A percentile compares a stretch with the other conserved stretches of the same genome.
These are phyloP conservation scores for Megalopta genalis DNA, from an alignment of 1,140 invertebrate species.

Conservation along the genomic window DNA sequence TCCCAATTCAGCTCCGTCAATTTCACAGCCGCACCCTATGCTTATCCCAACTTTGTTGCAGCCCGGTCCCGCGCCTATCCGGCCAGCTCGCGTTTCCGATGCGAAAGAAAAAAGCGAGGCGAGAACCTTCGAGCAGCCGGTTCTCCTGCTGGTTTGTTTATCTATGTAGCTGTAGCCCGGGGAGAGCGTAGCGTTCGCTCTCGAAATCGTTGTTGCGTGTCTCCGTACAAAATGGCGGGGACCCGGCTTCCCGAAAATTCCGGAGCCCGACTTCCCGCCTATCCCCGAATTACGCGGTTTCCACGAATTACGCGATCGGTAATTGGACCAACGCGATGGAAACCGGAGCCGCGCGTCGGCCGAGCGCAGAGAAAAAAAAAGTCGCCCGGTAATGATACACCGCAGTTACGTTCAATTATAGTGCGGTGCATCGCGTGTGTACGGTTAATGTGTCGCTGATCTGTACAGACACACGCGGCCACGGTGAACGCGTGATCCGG, in stretches of 20 bases:
- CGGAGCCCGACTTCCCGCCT: neutral
- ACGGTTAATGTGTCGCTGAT: conserved; percentile 60
- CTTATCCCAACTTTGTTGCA: conserved; percentile 59
- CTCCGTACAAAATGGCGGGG: conserved; percentile 18
- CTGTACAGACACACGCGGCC: conserved; percentile 6
- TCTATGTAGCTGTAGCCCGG: conserved; percentile 7
- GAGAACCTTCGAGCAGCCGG: neutral
- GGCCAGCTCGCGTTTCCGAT: conserved; percentile 4
- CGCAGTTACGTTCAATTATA: conserved; percentile 61
- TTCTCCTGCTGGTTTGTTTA: conserved; percentile 42
- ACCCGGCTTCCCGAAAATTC: conserved; percentile 55
- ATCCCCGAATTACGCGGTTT: conserved; percentile 9
- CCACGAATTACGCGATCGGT: conserved; percentile 47
- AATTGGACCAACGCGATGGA: conserved; percentile 20
- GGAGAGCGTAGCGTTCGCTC: conserved; percentile 14
- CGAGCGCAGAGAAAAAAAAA: conserved; percentile 20
- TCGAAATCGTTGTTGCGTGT: conserved; percentile 67
- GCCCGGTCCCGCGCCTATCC: neutral
- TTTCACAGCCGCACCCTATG: conserved; percentile 49
- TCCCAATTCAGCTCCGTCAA: conserved; percentile 43
- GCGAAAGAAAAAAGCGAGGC: neutral
- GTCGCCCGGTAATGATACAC: conserved; percentile 59
- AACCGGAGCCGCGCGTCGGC: conserved; percentile 18
- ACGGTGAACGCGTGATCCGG: neutral
- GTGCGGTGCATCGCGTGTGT: conserved; percentile 66